These are phyloP conservation scores for Leptobrachium leishanense DNA, from an alignment of 2,113 vertebrate species.

Conservation along the genomic window DNA sequence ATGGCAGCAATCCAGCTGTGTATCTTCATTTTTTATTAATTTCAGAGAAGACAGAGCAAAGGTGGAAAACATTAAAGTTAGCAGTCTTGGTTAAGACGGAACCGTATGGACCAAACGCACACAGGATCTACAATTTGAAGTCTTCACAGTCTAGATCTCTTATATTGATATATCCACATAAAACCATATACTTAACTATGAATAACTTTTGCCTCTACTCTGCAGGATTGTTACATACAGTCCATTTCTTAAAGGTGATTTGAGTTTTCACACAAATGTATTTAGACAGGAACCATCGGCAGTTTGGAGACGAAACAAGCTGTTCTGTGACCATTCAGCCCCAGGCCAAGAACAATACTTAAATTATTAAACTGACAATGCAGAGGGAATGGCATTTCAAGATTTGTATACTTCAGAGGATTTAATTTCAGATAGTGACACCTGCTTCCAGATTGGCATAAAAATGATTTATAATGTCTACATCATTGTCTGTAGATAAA, in stretches of 20 bases:
- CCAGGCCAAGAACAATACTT: constrained; percentile 24
- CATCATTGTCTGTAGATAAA: neutral
- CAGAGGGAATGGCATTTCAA: constrained; percentile 17
- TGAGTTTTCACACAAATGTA: constrained; percentile 33
- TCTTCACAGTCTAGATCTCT: no score
- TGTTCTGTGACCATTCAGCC: constrained; percentile 40
- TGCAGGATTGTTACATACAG: no score
- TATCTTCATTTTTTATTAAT: no score
- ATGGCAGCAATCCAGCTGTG: no score
- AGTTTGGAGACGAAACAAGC: constrained; percentile 21
- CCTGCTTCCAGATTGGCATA: neutral
- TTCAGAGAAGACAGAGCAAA: no score
- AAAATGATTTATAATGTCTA: neutral
- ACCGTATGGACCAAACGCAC: no score
- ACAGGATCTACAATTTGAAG: no score
- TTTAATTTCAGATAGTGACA: neutral
- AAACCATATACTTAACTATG: no score
- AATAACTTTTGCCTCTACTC: no score
- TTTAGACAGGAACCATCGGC: constrained; percentile 19
- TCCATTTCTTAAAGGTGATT: constrained; percentile 4
- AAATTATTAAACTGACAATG: constrained; percentile 40
- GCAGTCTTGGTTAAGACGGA: no score
- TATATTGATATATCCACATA: no score
- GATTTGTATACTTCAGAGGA: neutral
- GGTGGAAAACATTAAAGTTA: no score